These are phyloP conservation scores for Bombylius major DNA, from an alignment of 2,888 invertebrate species.

Conservation along the genomic window DNA sequence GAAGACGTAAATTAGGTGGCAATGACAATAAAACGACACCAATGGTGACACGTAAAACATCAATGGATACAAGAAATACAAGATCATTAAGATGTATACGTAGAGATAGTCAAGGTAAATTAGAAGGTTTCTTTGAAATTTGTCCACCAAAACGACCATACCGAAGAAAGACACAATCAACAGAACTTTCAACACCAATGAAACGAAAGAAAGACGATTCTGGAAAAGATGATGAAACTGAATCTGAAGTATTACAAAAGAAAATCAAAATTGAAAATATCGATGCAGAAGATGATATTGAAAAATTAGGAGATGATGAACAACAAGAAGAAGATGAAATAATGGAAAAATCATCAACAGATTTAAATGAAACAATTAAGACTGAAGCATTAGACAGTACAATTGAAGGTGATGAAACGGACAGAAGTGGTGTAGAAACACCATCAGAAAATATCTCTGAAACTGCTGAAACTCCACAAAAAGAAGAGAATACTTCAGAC, in stretches of 20 bases:
- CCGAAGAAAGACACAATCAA: background rate
- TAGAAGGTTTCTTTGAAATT: background rate
- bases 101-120: slow-evolving; percentile 2
- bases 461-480: slow-evolving; percentile 1
- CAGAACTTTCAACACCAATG: background rate
- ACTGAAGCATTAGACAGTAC: background rate
- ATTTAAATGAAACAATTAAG: background rate
- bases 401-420: background rate
- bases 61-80: slow-evolving; percentile 20
- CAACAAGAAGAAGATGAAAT: background rate
- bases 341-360: background rate
- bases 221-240: slow-evolving; percentile 1
- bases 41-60: slow-evolving; percentile 13
- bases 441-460: background rate
- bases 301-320: slow-evolving; percentile 40
- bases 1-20: slow-evolving; percentile 11
- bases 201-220: slow-evolving; percentile 7
- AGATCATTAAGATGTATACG: background rate
- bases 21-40: slow-evolving; percentile 9
- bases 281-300: slow-evolving; percentile 39
- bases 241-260: background rate
- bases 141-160: background rate
- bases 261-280: slow-evolving; percentile 2
- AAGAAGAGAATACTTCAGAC: background rate
- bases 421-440: background rate